These are phyloP conservation scores for Corvus moneduloides DNA, from an alignment of 2,113 vertebrate genomes.

Conservation along the genomic window DNA sequence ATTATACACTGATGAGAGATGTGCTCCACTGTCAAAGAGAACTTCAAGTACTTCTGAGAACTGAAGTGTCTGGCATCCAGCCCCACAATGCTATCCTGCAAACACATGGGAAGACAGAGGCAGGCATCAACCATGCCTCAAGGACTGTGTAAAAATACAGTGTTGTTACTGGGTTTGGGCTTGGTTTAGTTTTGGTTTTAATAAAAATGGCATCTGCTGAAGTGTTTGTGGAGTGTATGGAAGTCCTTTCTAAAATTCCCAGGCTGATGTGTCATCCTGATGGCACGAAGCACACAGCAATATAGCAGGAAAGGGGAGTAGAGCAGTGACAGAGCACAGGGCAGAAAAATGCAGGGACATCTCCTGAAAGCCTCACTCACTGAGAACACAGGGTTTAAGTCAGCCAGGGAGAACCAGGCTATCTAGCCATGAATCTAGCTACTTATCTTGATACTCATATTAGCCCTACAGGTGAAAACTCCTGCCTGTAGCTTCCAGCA, in stretches of 20 bases:
- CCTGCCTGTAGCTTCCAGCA: background rate
- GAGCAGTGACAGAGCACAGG: background rate
- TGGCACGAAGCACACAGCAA: background rate
- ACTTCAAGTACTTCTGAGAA: background rate
- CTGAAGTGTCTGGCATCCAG: background rate
- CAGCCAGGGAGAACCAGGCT: background rate
- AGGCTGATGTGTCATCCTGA: background rate
- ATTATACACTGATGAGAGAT: slow-evolving; percentile 15
- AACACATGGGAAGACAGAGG: background rate
- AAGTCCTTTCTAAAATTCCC: background rate
- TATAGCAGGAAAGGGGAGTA: background rate
- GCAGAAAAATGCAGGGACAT: background rate
- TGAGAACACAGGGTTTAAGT: background rate
- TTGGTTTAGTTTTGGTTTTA: background rate
- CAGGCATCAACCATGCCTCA: background rate
- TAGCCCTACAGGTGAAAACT: slow-evolving; percentile 10
- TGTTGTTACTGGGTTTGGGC: background rate
- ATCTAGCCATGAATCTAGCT: background rate
- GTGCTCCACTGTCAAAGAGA: background rate
- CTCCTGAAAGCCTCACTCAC: background rate
- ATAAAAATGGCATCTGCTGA: background rate
- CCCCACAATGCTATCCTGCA: background rate
- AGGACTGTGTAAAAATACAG: background rate
- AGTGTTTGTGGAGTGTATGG: background rate
- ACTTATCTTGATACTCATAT: background rate